phyloP scores from a whole-genome alignment of 2,113 vertebrate species.

The Sciurus niger region DNA sequence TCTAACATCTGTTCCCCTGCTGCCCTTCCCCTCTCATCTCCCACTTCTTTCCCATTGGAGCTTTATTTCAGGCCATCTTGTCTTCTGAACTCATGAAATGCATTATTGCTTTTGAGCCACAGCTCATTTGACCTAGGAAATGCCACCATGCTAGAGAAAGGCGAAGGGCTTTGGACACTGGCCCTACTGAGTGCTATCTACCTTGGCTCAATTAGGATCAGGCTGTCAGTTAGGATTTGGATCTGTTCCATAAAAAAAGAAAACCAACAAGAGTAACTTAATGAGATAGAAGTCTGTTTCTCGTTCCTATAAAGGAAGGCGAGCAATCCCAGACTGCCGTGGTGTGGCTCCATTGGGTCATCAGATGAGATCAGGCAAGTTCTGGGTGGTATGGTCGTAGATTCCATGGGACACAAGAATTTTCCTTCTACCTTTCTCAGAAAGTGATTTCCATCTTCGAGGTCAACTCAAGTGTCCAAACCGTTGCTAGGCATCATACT shows the following conservation, averaged over 20 bases:
- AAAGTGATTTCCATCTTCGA: neutral
- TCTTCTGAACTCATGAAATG: neutral
- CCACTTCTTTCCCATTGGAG: neutral
- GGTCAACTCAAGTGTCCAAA: neutral
- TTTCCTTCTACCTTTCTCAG: neutral
- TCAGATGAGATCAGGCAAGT: too few species aligned
- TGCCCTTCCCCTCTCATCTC: neutral
- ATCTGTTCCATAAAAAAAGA: neutral
- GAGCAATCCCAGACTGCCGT: neutral
- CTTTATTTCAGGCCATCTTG: neutral
- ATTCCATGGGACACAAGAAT: neutral
- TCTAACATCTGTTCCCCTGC: neutral
- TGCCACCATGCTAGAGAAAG: neutral
- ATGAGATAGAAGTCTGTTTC: neutral
- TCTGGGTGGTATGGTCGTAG: too few species aligned
- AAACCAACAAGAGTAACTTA: neutral
- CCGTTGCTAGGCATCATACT: neutral
- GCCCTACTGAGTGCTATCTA: neutral
- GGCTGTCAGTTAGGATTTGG: neutral
- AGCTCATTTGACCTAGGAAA: neutral
- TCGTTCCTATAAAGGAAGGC: neutral
- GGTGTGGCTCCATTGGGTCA: neutral
- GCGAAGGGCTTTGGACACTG: neutral
- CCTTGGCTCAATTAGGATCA: neutral
- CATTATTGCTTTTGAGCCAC: neutral